Evolutionary conservation across 2,113 vertebrate genomes (phyloP).

Genomic region (Panthera leo): DNA sequence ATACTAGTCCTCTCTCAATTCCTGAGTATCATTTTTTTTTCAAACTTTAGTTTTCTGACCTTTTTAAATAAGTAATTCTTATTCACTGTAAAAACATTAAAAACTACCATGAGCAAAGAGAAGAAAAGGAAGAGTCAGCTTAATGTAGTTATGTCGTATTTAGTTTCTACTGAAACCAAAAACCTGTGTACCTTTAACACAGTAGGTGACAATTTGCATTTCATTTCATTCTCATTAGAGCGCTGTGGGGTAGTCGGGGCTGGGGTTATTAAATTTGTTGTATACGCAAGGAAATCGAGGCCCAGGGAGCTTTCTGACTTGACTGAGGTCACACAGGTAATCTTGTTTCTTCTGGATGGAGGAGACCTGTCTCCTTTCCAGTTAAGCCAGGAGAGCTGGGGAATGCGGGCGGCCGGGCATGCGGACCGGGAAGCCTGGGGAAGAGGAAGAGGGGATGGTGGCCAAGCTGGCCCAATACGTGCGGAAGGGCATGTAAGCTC

Average conservation of each 20-base stretch:
- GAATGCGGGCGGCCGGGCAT: not conserved
- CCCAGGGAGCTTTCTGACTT: constrained; percentile 11
- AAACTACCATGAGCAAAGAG: not conserved
- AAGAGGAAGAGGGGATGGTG: not conserved
- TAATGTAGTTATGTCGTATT: not conserved
- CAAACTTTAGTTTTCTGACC: not conserved
- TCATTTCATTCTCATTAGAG: constrained; percentile 13
- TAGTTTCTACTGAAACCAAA: not conserved
- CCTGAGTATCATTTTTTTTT: not conserved
- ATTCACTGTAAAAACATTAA: not conserved
- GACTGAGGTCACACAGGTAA: constrained; percentile 6
- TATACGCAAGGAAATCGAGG: constrained; percentile 14
- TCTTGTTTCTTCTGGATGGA: constrained; percentile 11
- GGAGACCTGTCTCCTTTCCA: not conserved
- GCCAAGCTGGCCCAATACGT: not conserved
- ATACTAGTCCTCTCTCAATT: not conserved
- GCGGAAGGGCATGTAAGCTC: not conserved
- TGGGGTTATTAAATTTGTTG: constrained; percentile 33
- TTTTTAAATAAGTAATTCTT: constrained; percentile 33
- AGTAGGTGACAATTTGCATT: not conserved
- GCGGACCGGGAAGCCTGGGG: not conserved
- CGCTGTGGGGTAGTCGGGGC: not conserved
- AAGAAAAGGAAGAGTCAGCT: not conserved
- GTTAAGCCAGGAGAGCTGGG: not conserved
- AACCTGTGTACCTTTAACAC: not conserved